These are phyloP conservation scores for Heliothis peltigera DNA, from an alignment of 2,888 invertebrate genomes.

Conservation along the genomic window DNA sequence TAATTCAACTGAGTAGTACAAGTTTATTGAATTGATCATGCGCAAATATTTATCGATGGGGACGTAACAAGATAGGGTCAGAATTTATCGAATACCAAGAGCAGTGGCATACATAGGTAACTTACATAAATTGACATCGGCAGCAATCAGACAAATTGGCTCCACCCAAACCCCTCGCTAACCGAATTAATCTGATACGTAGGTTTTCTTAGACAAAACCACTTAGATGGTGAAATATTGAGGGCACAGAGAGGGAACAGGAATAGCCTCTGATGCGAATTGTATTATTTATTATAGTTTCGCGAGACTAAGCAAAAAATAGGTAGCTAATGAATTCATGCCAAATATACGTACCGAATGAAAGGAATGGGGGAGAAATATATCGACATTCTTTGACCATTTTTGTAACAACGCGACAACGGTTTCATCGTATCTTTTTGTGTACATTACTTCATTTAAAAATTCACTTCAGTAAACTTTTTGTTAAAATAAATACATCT, in stretches of 20 bases:
- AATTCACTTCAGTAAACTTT: conserved; percentile 55
- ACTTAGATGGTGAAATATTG: conserved; percentile 81
- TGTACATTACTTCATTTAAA: conserved; percentile 38
- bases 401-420: conserved; percentile 29
- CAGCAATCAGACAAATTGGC: conserved; percentile 91
- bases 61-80: conserved; percentile 86
- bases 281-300: conserved; percentile 66
- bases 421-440: conserved; percentile 28
- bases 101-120: conserved; percentile 81
- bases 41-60: conserved; percentile 89
- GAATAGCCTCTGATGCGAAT: conserved; percentile 66
- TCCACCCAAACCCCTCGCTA: conserved; percentile 84
- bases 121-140: conserved; percentile 85
- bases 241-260: conserved; percentile 63
- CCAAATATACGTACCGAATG: conserved; percentile 43
- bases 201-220: conserved; percentile 87
- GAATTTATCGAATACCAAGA: conserved; percentile 87
- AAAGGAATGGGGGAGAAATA: conserved; percentile 43
- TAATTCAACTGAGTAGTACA: conserved; percentile 75
- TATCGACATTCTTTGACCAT: conserved; percentile 47
- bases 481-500: conserved; percentile 60
- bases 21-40: conserved; percentile 88
- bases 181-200: conserved; percentile 88
- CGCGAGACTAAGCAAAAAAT: conserved; percentile 51
- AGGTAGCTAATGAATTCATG: conserved; percentile 46